phyloP scores from a whole-genome alignment of 2,888 invertebrate species.

The Lymantria dispar region DNA sequence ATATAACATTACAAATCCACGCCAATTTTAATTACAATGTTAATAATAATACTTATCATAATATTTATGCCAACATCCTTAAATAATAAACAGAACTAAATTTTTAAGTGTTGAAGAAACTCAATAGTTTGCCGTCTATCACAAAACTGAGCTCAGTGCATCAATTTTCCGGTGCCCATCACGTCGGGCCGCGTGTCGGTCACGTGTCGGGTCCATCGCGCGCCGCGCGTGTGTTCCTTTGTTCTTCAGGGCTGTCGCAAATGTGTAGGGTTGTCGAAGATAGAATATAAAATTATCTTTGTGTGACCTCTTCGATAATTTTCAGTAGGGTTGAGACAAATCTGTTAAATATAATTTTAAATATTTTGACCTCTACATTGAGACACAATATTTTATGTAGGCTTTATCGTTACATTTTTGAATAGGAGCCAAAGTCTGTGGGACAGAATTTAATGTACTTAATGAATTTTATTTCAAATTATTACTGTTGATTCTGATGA shows the following conservation, averaged over 20 bases:
- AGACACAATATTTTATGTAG: too few relatives aligned
- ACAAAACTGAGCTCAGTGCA: conserved; percentile 43
- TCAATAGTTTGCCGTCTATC: conserved; percentile 33
- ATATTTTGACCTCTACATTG: conserved; percentile 1
- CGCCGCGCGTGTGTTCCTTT: conserved; percentile 31
- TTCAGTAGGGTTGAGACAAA: conserved; percentile 5
- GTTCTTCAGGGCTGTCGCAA: conserved; percentile 23
- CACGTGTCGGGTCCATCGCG: conserved; percentile 55
- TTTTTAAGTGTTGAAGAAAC: background rate
- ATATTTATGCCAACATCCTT: too few relatives aligned
- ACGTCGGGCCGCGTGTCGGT: conserved; percentile 57
- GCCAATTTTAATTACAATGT: too few relatives aligned
- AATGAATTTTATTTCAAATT: too few relatives aligned
- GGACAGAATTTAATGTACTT: too few relatives aligned
- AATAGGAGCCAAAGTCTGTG: too few relatives aligned
- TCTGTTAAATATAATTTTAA: background rate
- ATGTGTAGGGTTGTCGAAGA: conserved; percentile 29
- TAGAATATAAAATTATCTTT: conserved; percentile 36
- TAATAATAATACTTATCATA: too few relatives aligned
- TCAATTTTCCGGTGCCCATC: conserved; percentile 72
- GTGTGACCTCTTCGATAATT: conserved; percentile 21
- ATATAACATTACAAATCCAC: too few relatives aligned
- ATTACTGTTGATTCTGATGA: too few relatives aligned
- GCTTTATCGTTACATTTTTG: too few relatives aligned
- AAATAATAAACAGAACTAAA: background rate